A percentile compares a stretch with the other conserved stretches of the same genome.
Conservation (phyloP, 1,140 invertebrate genomes). For the Papilio helenus region DNA sequence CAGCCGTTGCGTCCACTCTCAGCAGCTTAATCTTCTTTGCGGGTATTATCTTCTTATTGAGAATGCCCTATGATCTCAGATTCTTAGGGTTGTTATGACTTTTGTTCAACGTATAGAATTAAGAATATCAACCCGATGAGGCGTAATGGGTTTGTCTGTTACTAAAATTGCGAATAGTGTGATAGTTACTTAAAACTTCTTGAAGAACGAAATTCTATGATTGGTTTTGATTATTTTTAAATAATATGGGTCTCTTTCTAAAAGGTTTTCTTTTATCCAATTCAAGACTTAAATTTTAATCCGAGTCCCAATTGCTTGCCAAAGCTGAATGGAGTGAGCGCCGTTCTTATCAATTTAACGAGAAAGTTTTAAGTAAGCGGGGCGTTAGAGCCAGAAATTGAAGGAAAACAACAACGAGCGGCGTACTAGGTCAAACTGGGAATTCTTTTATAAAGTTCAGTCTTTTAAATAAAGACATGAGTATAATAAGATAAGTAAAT, state of each 20-base stretch:
- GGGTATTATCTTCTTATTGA: conserved; percentile 14
- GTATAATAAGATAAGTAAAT: background rate
- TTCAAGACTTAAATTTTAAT: too few species aligned
- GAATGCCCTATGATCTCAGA: background rate
- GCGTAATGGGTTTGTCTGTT: background rate
- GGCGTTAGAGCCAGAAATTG: background rate
- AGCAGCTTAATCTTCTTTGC: conserved; percentile 34
- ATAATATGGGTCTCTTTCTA: too few species aligned
- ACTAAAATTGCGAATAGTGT: background rate
- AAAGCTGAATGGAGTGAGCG: background rate
- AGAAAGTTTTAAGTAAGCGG: conserved; percentile 1
- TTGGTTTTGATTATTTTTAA: too few species aligned
- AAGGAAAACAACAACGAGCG: background rate
- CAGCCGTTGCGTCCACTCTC: conserved; percentile 44
- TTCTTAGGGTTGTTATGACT: background rate
- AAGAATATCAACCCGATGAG: background rate
- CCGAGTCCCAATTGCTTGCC: too few species aligned
- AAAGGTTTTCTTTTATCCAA: background rate
- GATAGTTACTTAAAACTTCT: background rate
- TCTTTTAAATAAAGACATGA: background rate
- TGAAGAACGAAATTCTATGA: too few species aligned
- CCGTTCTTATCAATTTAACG: background rate
- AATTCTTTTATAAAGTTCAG: background rate
- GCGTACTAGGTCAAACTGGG: background rate
- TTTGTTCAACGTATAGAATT: background rate